phyloP scores from a whole-genome alignment of 2,113 vertebrate species.

The Oenanthe oenanthe region DNA sequence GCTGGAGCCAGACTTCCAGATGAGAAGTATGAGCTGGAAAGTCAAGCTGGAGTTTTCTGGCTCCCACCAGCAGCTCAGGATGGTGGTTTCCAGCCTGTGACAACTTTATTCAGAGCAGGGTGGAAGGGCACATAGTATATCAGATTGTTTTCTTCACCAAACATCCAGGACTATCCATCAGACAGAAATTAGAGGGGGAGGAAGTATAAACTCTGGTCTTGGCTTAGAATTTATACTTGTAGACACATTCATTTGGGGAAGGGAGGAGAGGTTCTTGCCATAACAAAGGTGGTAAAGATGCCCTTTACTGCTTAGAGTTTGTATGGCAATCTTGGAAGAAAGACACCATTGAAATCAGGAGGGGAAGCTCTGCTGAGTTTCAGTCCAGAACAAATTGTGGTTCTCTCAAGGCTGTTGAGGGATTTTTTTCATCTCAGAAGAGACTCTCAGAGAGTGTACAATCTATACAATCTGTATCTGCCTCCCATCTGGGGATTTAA shows the following conservation, averaged over 20 bases:
- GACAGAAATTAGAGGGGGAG: conserved; percentile 40
- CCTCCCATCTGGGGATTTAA: neutral
- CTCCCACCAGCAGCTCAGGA: neutral
- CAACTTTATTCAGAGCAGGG: neutral
- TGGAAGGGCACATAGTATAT: neutral
- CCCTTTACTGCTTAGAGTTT: conserved; percentile 39
- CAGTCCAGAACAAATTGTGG: neutral
- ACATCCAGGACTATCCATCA: neutral
- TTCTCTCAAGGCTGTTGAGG: neutral
- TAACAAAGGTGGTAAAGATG: conserved; percentile 58
- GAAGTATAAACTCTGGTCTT: conserved; percentile 43
- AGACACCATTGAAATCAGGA: conserved; percentile 71
- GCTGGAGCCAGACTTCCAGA: neutral
- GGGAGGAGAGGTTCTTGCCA: conserved; percentile 42
- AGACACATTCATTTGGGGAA: conserved; percentile 13
- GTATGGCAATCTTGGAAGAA: conserved; percentile 63
- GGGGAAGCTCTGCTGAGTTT: conserved; percentile 23
- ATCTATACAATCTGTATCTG: neutral
- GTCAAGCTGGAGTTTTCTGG: neutral
- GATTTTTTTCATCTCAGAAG: neutral
- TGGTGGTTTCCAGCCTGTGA: neutral
- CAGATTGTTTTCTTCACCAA: conserved; percentile 10
- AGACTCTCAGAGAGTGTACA: neutral
- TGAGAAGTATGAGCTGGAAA: neutral
- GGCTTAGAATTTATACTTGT: conserved; percentile 48